Percentiles rank a stretch among this genome's conserved stretches.
Conservation (phyloP, 2,888 invertebrate genomes). For the Proisotoma minuta region DNA sequence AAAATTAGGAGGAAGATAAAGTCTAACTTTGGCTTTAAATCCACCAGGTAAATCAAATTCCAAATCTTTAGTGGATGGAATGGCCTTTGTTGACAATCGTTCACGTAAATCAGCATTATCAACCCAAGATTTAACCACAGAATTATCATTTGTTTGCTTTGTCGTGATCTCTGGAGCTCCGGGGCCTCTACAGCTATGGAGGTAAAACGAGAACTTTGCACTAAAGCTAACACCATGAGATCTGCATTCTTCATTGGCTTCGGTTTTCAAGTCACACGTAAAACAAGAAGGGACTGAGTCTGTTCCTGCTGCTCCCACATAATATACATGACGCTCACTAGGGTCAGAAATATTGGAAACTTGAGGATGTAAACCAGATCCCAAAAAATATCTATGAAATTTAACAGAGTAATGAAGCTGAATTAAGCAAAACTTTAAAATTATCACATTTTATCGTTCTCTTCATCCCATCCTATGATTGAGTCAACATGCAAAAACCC, state of each 20-base stretch:
- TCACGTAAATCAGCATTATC: constrained; percentile 19
- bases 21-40: constrained; percentile 55
- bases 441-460: constrained; percentile 1
- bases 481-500: constrained; percentile 69
- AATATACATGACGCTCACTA: constrained; percentile 74
- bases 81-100: constrained; percentile 14
- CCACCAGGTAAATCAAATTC: constrained; percentile 3
- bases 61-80: constrained; percentile 24
- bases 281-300: constrained; percentile 62
- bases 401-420: background rate
- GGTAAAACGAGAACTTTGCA: constrained; percentile 61
- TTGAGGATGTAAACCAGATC: background rate
- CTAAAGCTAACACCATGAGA: constrained; percentile 68
- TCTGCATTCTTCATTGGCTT: constrained; percentile 56
- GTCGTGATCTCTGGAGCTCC: constrained; percentile 66
- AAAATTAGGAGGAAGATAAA: constrained; percentile 69
- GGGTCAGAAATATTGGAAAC: constrained; percentile 60
- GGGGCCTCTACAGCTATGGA: constrained; percentile 78
- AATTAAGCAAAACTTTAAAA: background rate
- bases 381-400: constrained; percentile 27
- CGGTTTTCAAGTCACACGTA: constrained; percentile 64
- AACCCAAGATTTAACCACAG: constrained; percentile 9
- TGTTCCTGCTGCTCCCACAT: constrained; percentile 56
- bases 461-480: constrained; percentile 67
- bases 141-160: constrained; percentile 9